phyloP scores from a whole-genome alignment of 2,888 invertebrate species.

The Gari tellinella region DNA sequence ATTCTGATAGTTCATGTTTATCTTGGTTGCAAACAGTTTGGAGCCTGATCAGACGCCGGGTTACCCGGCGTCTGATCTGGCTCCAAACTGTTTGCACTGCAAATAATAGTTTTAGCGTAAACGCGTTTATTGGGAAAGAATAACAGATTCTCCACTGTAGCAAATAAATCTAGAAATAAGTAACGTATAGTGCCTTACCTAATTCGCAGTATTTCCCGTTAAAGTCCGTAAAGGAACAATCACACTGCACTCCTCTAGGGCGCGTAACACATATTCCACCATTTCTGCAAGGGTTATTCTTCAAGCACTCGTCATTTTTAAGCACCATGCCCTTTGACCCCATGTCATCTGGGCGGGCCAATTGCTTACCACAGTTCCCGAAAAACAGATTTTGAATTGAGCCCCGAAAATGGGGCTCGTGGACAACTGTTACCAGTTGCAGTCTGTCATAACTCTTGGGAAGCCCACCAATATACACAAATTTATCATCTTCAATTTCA shows the following conservation, averaged over 20 bases:
- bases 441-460: conserved; percentile 96
- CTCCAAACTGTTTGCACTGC: too few relatives aligned
- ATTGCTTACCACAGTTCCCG: conserved; percentile 88
- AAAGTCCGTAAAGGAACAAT: conserved; percentile 96
- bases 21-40: too few relatives aligned
- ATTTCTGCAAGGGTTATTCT: conserved; percentile 93
- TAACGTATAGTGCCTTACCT: too few relatives aligned
- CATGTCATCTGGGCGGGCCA: conserved; percentile 93
- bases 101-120: too few relatives aligned
- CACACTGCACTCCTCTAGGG: conserved; percentile 97
- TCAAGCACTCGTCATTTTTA: conserved; percentile 71
- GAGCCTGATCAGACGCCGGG: too few relatives aligned
- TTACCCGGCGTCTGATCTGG: too few relatives aligned
- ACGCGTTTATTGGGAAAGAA: too few relatives aligned
- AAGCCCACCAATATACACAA: conserved; percentile 98
- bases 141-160: too few relatives aligned
- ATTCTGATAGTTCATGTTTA: too few relatives aligned
- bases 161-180: too few relatives aligned
- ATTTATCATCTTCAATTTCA: conserved; percentile 93
- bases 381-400: conserved; percentile 94
- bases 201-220: conserved; percentile 97
- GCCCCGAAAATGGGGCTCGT: conserved; percentile 96
- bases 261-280: conserved; percentile 98
- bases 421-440: conserved; percentile 95
- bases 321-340: conserved; percentile 86